Conservation (phyloP, 2,113 vertebrate species). For the Nannospalax galili region DNA sequence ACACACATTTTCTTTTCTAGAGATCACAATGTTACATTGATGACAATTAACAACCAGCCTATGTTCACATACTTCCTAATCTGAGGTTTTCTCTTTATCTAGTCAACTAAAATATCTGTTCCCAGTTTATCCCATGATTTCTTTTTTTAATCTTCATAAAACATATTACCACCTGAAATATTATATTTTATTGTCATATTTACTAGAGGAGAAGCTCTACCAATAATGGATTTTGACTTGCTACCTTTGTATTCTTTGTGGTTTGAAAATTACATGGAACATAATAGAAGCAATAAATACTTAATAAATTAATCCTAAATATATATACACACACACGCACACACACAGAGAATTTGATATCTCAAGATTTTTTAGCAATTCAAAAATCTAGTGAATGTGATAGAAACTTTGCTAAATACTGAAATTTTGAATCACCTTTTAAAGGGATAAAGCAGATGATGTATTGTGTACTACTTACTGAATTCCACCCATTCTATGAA, state of each 20-base stretch:
- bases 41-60: neutral
- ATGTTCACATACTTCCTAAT: neutral
- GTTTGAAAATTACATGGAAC: neutral
- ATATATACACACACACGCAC: neutral
- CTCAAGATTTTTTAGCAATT: neutral
- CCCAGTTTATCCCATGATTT: neutral
- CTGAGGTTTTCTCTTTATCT: neutral
- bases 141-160: neutral
- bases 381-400: constrained; percentile 13
- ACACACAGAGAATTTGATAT: too few relatives aligned
- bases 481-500: neutral
- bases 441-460: neutral
- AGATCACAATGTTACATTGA: neutral
- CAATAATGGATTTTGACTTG: neutral
- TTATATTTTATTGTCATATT: neutral
- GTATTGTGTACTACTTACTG: neutral
- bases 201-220: neutral
- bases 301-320: neutral
- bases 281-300: neutral
- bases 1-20: neutral
- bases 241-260: neutral
- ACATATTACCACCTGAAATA: neutral
- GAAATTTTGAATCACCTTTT: neutral
- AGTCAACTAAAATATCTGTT: neutral
- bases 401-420: neutral